phyloP scores from a whole-genome alignment of 2,113 vertebrate species.

The Tringa solitaria region DNA sequence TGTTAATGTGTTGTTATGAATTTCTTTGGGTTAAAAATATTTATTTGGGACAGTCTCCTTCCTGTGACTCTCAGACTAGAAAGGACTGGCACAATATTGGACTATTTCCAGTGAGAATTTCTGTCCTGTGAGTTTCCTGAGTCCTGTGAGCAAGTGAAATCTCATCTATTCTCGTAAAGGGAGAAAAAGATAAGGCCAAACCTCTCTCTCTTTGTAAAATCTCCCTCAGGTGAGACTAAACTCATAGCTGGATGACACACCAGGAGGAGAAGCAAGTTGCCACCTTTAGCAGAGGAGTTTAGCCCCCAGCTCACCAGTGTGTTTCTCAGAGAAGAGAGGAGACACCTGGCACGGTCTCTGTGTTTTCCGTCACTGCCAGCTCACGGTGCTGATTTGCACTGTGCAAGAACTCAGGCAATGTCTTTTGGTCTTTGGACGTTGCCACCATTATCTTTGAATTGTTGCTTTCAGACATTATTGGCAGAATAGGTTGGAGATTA shows the following conservation, averaged over 20 bases:
- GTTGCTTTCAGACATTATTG: neutral
- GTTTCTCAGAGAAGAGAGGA: neutral
- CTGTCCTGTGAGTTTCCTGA: neutral
- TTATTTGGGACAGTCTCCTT: neutral
- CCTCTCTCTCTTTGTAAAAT: neutral
- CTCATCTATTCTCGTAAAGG: neutral
- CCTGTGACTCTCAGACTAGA: neutral
- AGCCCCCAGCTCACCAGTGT: accelerated
- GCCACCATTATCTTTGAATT: neutral
- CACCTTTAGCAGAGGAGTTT: neutral
- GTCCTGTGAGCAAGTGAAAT: neutral
- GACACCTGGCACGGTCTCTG: neutral
- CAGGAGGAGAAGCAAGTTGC: neutral
- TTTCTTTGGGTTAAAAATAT: neutral
- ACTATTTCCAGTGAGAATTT: neutral
- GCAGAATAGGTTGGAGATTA: neutral
- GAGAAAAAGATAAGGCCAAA: neutral
- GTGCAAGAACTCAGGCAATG: neutral
- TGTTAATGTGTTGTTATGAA: neutral
- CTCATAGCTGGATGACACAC: neutral
- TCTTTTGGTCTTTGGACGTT: neutral
- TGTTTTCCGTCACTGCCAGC: neutral
- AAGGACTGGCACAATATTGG: neutral
- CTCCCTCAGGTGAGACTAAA: neutral
- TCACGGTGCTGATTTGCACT: neutral